Evolutionary conservation across 2,113 vertebrate genomes (phyloP).

Genomic region (Piaya cayana): DNA sequence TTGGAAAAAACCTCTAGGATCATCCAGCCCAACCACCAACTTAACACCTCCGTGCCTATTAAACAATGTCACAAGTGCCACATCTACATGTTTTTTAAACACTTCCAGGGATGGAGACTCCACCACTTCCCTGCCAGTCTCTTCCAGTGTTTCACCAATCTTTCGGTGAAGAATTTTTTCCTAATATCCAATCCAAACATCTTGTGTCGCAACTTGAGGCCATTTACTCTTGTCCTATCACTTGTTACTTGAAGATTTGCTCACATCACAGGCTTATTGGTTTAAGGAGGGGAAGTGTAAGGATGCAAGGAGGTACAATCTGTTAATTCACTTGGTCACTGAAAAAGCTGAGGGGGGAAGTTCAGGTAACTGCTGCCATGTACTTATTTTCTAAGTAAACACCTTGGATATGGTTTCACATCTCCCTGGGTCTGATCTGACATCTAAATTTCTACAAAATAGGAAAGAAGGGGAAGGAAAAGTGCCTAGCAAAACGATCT

Average conservation of each 20-base stretch:
- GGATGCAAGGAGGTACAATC: background rate
- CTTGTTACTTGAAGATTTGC: background rate
- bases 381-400: background rate
- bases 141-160: too few species aligned
- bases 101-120: too few species aligned
- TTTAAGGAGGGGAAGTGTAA: background rate
- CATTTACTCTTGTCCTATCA: too few species aligned
- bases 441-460: background rate
- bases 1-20: too few species aligned
- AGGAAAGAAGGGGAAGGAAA: background rate
- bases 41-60: too few species aligned
- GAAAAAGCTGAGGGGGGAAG: background rate
- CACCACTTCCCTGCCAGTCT: too few species aligned
- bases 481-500: background rate
- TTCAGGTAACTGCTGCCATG: background rate
- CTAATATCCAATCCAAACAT: too few species aligned
- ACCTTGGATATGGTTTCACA: rapidly evolving
- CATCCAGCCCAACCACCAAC: too few species aligned
- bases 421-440: background rate
- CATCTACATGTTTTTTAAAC: too few species aligned
- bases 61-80: too few species aligned
- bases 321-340: background rate
- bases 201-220: too few species aligned
- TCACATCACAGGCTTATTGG: background rate
- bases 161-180: too few species aligned